Conservation (phyloP, 2,888 invertebrate species). For the Drosophila flavopinicola region DNA sequence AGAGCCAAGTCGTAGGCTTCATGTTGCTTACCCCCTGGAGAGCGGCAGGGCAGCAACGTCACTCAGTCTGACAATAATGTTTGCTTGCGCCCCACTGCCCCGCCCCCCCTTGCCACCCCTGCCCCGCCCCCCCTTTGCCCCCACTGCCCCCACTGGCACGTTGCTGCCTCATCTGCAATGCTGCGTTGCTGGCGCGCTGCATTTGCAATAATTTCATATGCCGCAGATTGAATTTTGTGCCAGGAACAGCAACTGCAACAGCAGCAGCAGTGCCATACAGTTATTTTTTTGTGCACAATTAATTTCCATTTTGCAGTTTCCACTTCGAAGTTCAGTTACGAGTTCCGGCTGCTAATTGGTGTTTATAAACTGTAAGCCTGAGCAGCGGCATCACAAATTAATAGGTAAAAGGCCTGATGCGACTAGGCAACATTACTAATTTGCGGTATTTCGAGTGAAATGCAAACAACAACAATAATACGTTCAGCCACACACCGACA, state of each 20-base stretch:
- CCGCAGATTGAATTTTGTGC: conserved; percentile 36
- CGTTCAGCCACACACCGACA: not conserved
- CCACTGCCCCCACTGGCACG: conserved; percentile 1
- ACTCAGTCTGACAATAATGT: conserved; percentile 46
- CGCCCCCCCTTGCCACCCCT: no score
- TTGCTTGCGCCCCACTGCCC: conserved; percentile 14
- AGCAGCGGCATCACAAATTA: conserved; percentile 54
- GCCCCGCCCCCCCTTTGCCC: no score
- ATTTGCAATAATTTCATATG: conserved; percentile 44
- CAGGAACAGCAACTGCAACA: not conserved
- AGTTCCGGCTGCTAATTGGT: conserved; percentile 62
- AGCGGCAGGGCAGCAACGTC: conserved; percentile 18
- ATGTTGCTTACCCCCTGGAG: conserved; percentile 13
- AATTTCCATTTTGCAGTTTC: conserved; percentile 34
- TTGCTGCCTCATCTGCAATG: conserved; percentile 20
- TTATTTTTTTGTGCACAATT: conserved; percentile 8
- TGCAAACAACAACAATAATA: conserved; percentile 36
- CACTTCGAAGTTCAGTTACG: conserved; percentile 19
- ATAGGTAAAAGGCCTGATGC: conserved; percentile 37
- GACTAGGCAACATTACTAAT: conserved; percentile 53
- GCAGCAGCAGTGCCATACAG: conserved; percentile 1
- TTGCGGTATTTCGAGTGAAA: conserved; percentile 54
- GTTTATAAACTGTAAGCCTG: conserved; percentile 50
- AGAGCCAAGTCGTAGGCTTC: conserved; percentile 33
- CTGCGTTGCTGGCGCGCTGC: conserved; percentile 8